Conservation (phyloP, 2,113 vertebrate genomes). For the Mungos mungo region DNA sequence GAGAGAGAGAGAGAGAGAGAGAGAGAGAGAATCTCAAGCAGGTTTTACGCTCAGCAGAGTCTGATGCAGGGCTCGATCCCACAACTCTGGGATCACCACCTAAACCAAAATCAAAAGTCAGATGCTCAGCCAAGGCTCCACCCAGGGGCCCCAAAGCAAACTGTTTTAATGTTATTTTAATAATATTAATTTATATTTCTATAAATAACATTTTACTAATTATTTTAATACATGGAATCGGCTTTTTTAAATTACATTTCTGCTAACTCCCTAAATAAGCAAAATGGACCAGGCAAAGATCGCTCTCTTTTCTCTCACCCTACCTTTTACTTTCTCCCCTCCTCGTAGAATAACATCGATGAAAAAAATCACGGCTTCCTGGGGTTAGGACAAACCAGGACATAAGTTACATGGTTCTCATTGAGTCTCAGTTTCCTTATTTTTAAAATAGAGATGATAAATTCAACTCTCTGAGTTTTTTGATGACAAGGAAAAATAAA, state of each 20-base stretch:
- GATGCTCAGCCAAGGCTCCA: no score
- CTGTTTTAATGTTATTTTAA: no score
- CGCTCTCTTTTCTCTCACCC: neutral
- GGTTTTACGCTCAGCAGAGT: no score
- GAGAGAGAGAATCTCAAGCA: no score
- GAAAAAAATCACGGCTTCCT: neutral
- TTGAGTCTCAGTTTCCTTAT: neutral
- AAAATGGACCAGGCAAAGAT: neutral
- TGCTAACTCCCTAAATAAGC: neutral
- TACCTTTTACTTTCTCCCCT: neutral
- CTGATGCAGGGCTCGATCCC: no score
- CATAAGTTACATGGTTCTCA: neutral
- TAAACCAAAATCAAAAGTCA: no score
- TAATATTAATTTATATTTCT: no score
- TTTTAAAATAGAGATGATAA: neutral
- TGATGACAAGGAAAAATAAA: neutral
- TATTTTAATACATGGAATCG: neutral
- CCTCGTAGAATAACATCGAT: neutral
- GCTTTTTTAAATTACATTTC: neutral
- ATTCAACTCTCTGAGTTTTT: neutral
- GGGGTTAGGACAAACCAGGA: neutral
- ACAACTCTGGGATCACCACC: no score
- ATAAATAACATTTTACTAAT: no score
- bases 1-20: no score
- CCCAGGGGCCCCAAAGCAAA: no score